A percentile compares a stretch with the other conserved stretches of the same genome.
These are phyloP conservation scores for Neodontobutis hainanensis DNA, from an alignment of 2,113 vertebrate genomes.

Conservation along the genomic window DNA sequence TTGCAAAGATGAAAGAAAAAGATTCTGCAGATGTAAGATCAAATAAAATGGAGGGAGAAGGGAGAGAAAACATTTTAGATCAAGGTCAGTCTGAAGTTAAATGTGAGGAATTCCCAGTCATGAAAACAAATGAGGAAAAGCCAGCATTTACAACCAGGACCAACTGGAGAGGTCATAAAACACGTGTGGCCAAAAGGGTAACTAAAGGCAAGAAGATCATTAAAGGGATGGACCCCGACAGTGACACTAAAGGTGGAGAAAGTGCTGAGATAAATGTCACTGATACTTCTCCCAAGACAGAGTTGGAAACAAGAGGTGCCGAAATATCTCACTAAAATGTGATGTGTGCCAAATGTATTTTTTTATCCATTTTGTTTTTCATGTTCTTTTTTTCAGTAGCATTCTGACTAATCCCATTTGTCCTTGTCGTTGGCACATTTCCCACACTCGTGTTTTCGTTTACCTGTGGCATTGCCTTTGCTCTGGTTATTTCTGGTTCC, in stretches of 20 bases:
- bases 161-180: constrained; percentile 61
- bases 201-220: constrained; percentile 35
- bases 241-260: background rate
- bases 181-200: constrained; percentile 54
- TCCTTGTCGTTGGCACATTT: background rate
- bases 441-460: background rate
- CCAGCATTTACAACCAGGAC: background rate
- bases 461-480: background rate
- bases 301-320: background rate
- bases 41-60: background rate
- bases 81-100: background rate
- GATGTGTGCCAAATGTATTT: background rate
- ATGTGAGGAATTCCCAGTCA: background rate
- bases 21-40: background rate
- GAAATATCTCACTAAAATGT: background rate
- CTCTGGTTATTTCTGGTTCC: constrained; percentile 10
- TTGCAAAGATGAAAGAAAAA: constrained; percentile 32
- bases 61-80: background rate
- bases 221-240: constrained; percentile 6
- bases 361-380: background rate
- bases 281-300: background rate
- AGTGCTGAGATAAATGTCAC: background rate
- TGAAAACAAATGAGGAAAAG: background rate
- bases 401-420: background rate
- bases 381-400: background rate